Evolutionary conservation across 1,140 invertebrate genomes (phyloP).

Genomic region (Laupala kohalensis): DNA sequence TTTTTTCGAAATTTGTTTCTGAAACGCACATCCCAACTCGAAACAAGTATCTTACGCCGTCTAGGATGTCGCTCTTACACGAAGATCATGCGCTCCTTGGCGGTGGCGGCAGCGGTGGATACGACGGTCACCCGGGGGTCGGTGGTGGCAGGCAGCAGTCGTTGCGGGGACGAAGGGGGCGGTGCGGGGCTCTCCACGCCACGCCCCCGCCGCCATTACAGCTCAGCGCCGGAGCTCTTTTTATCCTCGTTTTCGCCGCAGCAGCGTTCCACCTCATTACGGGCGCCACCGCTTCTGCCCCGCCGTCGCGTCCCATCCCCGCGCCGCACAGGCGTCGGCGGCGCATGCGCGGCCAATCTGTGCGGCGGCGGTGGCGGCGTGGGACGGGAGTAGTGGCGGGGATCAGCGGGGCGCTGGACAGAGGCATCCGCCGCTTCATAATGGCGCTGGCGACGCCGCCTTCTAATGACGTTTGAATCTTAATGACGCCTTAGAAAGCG

Average conservation of each 20-base stretch:
- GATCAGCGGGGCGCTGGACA: not conserved
- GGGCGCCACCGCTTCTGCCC: too few relatives aligned
- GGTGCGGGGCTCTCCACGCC: not conserved
- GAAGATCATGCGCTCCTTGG: too few relatives aligned
- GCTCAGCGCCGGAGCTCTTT: not conserved
- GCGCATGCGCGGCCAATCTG: not conserved
- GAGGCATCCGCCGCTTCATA: not conserved
- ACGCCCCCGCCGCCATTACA: conserved; percentile 9
- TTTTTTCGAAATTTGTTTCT: not conserved
- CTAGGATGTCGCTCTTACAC: too few relatives aligned
- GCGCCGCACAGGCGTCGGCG: too few relatives aligned
- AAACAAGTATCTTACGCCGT: too few relatives aligned
- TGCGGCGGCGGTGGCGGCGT: not conserved
- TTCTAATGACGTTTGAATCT: conserved; percentile 17
- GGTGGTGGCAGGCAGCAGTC: too few relatives aligned
- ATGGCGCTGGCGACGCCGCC: conserved; percentile 1
- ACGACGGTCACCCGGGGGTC: too few relatives aligned
- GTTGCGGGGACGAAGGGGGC: too few relatives aligned
- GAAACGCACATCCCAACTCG: too few relatives aligned
- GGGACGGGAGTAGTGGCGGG: not conserved
- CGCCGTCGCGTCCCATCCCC: not conserved
- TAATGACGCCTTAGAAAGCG: conserved; percentile 15
- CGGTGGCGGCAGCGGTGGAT: too few relatives aligned
- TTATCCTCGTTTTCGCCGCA: not conserved
- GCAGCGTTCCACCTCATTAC: conserved; percentile 7